phyloP scores from a whole-genome alignment of 2,888 invertebrate species.

The Halictus ligatus region DNA sequence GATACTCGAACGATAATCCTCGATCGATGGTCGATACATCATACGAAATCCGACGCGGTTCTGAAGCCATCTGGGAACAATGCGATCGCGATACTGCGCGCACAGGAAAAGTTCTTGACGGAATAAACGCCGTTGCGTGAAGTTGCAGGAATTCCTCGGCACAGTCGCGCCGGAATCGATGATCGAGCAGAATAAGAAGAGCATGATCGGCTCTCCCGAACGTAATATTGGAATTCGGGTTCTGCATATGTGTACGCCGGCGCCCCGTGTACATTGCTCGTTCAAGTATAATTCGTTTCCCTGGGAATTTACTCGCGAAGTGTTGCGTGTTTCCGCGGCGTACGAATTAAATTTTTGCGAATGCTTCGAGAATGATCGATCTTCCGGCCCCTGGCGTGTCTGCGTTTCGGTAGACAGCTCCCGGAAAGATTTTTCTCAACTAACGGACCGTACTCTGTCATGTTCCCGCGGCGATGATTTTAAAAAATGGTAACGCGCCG shows the following conservation, averaged over 20 bases:
- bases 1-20: too few relatives aligned
- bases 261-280: conserved; percentile 48
- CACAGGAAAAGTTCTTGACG: conserved; percentile 24
- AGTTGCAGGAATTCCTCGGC: conserved; percentile 53
- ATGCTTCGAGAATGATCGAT: conserved; percentile 37
- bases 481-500: background rate
- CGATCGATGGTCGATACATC: background rate
- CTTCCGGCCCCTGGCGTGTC: background rate
- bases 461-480: background rate
- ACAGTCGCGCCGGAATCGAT: conserved; percentile 17
- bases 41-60: background rate
- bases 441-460: background rate
- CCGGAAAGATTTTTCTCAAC: conserved; percentile 13
- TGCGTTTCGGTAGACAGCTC: background rate
- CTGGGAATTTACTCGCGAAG: conserved; percentile 30
- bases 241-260: conserved; percentile 34
- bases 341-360: conserved; percentile 63
- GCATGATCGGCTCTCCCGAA: conserved; percentile 29
- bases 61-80: conserved; percentile 13
- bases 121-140: conserved; percentile 31
- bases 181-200: conserved; percentile 32
- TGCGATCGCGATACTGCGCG: background rate
- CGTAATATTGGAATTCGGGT: conserved; percentile 70
- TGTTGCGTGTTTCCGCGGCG: conserved; percentile 32
- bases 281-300: conserved; percentile 72